Conservation (phyloP, 1,140 invertebrate genomes). For the Pygmarrhopalites habei region DNA sequence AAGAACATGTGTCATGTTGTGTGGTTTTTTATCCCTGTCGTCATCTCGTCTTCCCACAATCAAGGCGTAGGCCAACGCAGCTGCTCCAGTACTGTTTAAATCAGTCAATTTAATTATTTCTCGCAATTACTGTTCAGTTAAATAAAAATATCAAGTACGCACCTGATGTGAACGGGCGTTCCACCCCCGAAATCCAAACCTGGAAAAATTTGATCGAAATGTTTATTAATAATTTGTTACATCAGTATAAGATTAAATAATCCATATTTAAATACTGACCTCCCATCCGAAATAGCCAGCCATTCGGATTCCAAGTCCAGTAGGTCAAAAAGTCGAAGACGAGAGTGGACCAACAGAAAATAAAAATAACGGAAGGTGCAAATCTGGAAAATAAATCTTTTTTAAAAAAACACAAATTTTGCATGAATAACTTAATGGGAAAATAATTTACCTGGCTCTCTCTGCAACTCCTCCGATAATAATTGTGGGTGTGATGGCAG, state of each 20-base stretch:
- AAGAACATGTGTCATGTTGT: constrained; percentile 36
- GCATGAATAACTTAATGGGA: constrained; percentile 25
- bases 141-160: too few species aligned
- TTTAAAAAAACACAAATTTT: constrained; percentile 29
- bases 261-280: too few species aligned
- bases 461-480: constrained; percentile 34
- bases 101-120: too few species aligned
- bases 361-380: constrained; percentile 2
- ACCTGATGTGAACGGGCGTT: constrained; percentile 30
- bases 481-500: constrained; percentile 37
- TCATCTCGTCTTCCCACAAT: constrained; percentile 31
- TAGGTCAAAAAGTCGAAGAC: constrained; percentile 23
- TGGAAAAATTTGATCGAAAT: too few species aligned
- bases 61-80: constrained; percentile 31
- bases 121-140: too few species aligned
- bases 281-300: constrained; percentile 15
- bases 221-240: too few species aligned
- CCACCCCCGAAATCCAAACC: constrained; percentile 27
- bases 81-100: constrained; percentile 20
- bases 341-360: constrained; percentile 19
- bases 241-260: too few species aligned
- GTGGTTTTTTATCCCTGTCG: constrained; percentile 27
- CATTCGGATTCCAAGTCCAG: constrained; percentile 26
- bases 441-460: constrained; percentile 25
- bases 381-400: too few species aligned